Conservation (phyloP, 1,140 invertebrate species). For the Anoplolepis gracilipes region DNA sequence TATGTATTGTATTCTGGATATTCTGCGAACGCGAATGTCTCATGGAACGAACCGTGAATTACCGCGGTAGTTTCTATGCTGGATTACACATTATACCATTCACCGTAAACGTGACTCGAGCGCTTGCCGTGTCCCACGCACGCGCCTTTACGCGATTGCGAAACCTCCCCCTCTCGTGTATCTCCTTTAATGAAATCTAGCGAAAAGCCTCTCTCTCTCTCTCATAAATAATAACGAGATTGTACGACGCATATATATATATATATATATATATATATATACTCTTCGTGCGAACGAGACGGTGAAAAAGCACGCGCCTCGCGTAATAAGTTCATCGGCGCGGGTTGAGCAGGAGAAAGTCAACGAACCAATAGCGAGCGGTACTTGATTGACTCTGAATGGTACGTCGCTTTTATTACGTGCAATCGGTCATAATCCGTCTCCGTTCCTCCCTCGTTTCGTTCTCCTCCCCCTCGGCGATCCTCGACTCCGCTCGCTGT, state of each 20-base stretch:
- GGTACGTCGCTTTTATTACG: slow-evolving; percentile 70
- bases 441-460: slow-evolving; percentile 18
- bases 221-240: neutral
- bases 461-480: neutral
- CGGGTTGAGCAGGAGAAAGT: slow-evolving; percentile 70
- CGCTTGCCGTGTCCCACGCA: neutral
- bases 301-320: slow-evolving; percentile 56
- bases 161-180: neutral
- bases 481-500: neutral
- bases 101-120: slow-evolving; percentile 39
- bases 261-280: neutral
- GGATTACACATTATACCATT: slow-evolving; percentile 47
- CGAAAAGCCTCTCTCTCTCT: neutral
- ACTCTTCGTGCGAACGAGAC: slow-evolving; percentile 4
- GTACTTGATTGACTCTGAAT: slow-evolving; percentile 70
- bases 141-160: neutral
- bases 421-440: slow-evolving; percentile 69
- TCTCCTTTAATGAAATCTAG: neutral
- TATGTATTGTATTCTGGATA: neutral
- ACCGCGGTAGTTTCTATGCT: slow-evolving; percentile 34
- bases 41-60: slow-evolving; percentile 1
- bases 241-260: neutral
- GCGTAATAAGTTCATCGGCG: slow-evolving; percentile 63
- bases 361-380: slow-evolving; percentile 70
- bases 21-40: neutral